Percentiles rank a stretch among this genome's conserved stretches.
Evolutionary conservation across 1,140 invertebrate genomes (phyloP).

Genomic region (Zaprionus lachaisei): DNA sequence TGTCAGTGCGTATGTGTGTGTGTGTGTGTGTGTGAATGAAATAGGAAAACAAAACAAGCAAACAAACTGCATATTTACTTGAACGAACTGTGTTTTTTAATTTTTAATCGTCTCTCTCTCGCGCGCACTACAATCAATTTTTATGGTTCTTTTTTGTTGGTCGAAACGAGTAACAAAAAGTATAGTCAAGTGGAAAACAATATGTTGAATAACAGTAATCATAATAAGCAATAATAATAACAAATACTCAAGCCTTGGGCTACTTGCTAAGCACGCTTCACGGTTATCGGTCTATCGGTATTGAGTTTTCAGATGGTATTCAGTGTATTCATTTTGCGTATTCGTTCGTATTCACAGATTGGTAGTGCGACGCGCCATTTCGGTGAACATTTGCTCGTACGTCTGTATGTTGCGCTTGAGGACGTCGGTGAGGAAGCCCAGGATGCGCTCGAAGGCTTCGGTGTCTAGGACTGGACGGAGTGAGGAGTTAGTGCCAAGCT

Average conservation of each 20-base stretch:
- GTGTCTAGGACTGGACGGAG: conserved; percentile 79
- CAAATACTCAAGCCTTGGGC: conserved; percentile 7
- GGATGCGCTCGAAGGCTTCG: conserved; percentile 77
- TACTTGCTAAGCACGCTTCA: conserved; percentile 9
- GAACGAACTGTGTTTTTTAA: conserved; percentile 24
- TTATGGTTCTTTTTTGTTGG: conserved; percentile 6
- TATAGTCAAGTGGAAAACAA: conserved; percentile 5
- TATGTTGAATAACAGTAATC: background rate
- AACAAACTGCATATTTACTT: conserved; percentile 32
- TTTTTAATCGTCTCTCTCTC: conserved; percentile 45
- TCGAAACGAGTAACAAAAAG: conserved; percentile 7
- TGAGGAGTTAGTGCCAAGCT: conserved; percentile 17
- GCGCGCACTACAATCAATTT: conserved; percentile 30
- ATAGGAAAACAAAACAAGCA: background rate
- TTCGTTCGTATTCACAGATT: conserved; percentile 48
- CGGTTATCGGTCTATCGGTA: background rate
- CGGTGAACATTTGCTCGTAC: conserved; percentile 77
- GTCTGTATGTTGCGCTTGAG: conserved; percentile 80
- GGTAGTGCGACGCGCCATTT: conserved; percentile 68
- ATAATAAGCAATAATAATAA: conserved; percentile 7
- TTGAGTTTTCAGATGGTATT: background rate
- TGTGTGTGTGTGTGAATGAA: conserved; percentile 19
- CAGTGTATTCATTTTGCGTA: background rate
- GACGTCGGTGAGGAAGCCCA: conserved; percentile 79
- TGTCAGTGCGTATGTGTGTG: conserved; percentile 8